Evolutionary conservation across 2,888 invertebrate genomes (phyloP).

Genomic region (Muscina levida): DNA sequence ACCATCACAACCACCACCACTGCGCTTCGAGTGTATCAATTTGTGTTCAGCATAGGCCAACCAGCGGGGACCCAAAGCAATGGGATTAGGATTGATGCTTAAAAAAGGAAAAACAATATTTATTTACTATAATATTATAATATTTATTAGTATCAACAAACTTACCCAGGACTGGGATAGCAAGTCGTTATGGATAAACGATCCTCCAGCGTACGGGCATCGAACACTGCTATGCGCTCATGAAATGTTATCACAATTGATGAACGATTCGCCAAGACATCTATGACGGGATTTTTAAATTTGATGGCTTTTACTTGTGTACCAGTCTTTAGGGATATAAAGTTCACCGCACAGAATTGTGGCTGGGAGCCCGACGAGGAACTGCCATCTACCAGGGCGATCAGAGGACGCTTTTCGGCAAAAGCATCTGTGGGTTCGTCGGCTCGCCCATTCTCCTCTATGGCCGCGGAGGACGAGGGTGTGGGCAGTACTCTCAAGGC

Average conservation of each 20-base stretch:
- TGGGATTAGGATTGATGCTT: conserved; percentile 85
- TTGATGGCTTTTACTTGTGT: conserved; percentile 88
- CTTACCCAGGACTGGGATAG: conserved; percentile 89
- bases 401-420: conserved; percentile 90
- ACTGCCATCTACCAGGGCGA: conserved; percentile 93
- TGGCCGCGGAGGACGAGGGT: conserved; percentile 82
- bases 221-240: conserved; percentile 94
- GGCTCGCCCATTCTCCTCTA: conserved; percentile 79
- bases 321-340: conserved; percentile 86
- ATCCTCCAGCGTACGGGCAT: conserved; percentile 93
- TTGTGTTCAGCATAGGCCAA: conserved; percentile 93
- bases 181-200: conserved; percentile 93
- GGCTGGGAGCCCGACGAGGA: conserved; percentile 84
- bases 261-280: conserved; percentile 93
- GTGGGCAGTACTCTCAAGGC: conserved; percentile 91
- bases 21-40: conserved; percentile 87
- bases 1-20: conserved; percentile 91
- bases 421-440: conserved; percentile 84
- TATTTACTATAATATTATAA: no score
- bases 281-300: conserved; percentile 93
- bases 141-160: conserved; percentile 26
- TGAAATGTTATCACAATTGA: conserved; percentile 93
- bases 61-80: conserved; percentile 93
- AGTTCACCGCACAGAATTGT: conserved; percentile 89
- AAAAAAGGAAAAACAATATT: conserved; percentile 43